These are phyloP conservation scores for Halocaridina rubra DNA, from an alignment of 2,888 invertebrate genomes.

Conservation along the genomic window DNA sequence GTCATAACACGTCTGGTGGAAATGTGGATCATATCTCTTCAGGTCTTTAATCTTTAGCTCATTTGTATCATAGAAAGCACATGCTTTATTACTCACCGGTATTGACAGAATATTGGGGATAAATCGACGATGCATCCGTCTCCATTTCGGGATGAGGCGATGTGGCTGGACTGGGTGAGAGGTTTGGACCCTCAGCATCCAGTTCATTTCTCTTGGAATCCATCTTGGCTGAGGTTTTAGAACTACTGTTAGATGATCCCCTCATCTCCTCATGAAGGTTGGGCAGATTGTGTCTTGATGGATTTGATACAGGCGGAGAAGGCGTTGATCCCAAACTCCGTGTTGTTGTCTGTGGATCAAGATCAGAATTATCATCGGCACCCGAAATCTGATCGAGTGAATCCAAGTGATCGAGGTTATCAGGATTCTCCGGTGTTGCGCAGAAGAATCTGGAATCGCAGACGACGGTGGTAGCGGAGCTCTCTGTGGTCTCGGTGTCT, in stretches of 20 bases:
- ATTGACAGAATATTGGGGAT: neutral
- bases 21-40: too few relatives aligned
- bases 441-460: constrained; percentile 26
- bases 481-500: constrained; percentile 15
- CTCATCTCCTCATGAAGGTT: neutral
- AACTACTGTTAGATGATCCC: neutral
- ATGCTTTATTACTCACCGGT: neutral
- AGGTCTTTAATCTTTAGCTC: too few relatives aligned
- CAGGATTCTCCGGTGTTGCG: constrained; percentile 14
- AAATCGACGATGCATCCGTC: neutral
- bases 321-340: neutral
- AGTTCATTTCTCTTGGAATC: neutral
- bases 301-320: neutral
- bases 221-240: neutral
- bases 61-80: neutral
- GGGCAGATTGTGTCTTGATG: neutral
- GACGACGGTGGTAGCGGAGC: constrained; percentile 24
- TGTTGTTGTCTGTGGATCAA: neutral
- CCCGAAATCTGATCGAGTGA: constrained; percentile 18
- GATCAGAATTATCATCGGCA: neutral
- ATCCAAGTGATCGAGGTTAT: neutral
- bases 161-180: neutral
- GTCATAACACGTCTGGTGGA: too few relatives aligned
- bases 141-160: neutral
- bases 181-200: neutral